Conservation (phyloP, 2,888 invertebrate genomes). For the Anticlea derivata region DNA sequence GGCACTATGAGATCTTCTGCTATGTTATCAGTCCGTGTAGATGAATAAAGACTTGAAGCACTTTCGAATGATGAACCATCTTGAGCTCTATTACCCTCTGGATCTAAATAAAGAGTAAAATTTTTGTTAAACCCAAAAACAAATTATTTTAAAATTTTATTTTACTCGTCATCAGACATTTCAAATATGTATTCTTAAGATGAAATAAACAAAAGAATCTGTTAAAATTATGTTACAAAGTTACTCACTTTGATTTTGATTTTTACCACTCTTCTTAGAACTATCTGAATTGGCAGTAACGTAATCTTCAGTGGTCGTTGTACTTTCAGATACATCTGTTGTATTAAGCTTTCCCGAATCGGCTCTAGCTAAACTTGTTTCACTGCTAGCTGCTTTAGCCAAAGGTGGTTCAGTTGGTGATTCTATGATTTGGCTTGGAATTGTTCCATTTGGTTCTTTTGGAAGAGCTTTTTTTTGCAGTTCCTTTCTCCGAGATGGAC, state of each 20-base stretch:
- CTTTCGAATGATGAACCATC: slow-evolving; percentile 95
- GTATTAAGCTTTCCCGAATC: slow-evolving; percentile 89
- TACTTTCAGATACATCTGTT: slow-evolving; percentile 93
- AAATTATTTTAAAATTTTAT: no score
- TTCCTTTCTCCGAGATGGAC: slow-evolving; percentile 79
- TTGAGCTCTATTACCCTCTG: slow-evolving; percentile 84
- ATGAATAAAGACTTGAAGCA: slow-evolving; percentile 91
- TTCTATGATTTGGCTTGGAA: slow-evolving; percentile 68
- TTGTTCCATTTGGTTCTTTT: slow-evolving; percentile 72
- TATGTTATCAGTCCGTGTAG: slow-evolving; percentile 88
- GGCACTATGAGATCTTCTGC: slow-evolving; percentile 86
- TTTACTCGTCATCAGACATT: no score
- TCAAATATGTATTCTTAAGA: no score
- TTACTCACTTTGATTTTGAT: slow-evolving; percentile 68
- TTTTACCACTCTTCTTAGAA: slow-evolving; percentile 85
- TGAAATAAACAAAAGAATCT: no score
- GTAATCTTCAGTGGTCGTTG: slow-evolving; percentile 93
- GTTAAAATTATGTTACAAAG: no score
- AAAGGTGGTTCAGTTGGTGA: slow-evolving; percentile 64
- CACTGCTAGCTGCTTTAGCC: slow-evolving; percentile 65
- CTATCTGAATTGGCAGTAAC: slow-evolving; percentile 93
- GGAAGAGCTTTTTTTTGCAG: slow-evolving; percentile 67
- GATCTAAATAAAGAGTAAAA: slow-evolving; percentile 65
- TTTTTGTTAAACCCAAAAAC: no score
- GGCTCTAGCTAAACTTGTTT: slow-evolving; percentile 85